phyloP scores from a whole-genome alignment of 2,797 vertebrate genomes.

The Lutjanus campechanus region DNA sequence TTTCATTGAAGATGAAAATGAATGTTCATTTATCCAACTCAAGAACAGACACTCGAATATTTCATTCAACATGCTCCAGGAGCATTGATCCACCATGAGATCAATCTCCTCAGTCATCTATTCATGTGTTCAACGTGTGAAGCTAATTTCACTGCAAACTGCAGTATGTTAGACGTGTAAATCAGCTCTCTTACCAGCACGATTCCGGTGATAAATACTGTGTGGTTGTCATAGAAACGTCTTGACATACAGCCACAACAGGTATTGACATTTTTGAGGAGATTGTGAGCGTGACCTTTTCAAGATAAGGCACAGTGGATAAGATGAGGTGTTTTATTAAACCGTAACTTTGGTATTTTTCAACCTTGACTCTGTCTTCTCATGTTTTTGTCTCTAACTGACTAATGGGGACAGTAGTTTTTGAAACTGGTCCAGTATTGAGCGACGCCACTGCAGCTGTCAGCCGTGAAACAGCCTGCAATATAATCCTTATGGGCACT shows the following conservation, averaged over 20 bases:
- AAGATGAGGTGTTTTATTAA: conserved; percentile 24
- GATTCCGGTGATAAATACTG: conserved; percentile 22
- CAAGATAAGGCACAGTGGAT: conserved; percentile 32
- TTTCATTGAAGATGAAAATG: conserved; percentile 17
- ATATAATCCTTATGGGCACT: too few relatives aligned
- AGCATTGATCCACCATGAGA: conserved; percentile 24
- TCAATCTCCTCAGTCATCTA: conserved; percentile 9
- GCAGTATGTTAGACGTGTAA: conserved; percentile 8
- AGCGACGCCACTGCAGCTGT: too few relatives aligned
- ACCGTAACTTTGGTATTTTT: too few relatives aligned
- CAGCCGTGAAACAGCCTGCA: too few relatives aligned
- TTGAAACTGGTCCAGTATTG: too few relatives aligned
- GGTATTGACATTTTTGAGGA: conserved; percentile 41
- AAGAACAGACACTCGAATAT: neutral
- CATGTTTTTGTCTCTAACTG: too few relatives aligned
- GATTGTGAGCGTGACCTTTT: conserved; percentile 46
- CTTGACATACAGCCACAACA: conserved; percentile 13
- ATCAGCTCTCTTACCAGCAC: conserved; percentile 25
- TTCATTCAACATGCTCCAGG: conserved; percentile 12
- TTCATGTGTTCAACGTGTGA: conserved; percentile 30
- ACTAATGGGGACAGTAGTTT: too few relatives aligned
- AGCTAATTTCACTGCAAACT: conserved; percentile 17
- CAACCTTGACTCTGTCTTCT: too few relatives aligned
- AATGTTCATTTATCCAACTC: conserved; percentile 4
- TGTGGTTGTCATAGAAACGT: conserved; percentile 63